A percentile compares a stretch with the other conserved stretches of the same genome.
These are phyloP conservation scores for Thysanoteuthis rhombus DNA, from an alignment of 2,888 invertebrate genomes.

Conservation along the genomic window DNA sequence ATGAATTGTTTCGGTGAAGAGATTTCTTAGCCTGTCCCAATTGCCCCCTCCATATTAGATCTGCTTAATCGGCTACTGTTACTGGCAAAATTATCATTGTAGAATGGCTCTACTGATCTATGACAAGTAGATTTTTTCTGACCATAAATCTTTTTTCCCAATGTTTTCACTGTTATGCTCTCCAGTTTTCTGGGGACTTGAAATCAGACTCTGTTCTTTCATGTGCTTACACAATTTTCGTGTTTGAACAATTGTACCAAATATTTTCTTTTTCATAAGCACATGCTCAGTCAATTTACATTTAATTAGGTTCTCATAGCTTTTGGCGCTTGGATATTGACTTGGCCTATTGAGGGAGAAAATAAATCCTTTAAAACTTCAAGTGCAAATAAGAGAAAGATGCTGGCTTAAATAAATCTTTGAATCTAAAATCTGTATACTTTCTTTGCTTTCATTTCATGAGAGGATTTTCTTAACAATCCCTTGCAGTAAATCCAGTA, in stretches of 20 bases:
- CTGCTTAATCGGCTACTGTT: background rate
- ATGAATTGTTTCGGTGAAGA: no score
- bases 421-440: background rate
- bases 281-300: background rate
- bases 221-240: no score
- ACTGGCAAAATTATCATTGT: background rate
- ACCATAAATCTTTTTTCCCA: background rate
- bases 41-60: background rate
- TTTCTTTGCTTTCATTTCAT: background rate
- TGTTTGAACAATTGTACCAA: background rate
- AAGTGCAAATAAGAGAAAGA: background rate
- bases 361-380: background rate
- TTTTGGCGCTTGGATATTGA: background rate
- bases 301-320: background rate
- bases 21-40: no score
- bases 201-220: background rate
- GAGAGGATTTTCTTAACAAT: background rate
- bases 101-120: background rate
- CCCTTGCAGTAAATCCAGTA: background rate
- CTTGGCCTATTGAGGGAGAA: background rate
- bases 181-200: background rate
- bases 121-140: background rate
- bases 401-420: background rate
- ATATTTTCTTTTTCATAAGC: no score
- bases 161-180: background rate